phyloP scores from a whole-genome alignment of 2,113 vertebrate species.

The Caloenas nicobarica region DNA sequence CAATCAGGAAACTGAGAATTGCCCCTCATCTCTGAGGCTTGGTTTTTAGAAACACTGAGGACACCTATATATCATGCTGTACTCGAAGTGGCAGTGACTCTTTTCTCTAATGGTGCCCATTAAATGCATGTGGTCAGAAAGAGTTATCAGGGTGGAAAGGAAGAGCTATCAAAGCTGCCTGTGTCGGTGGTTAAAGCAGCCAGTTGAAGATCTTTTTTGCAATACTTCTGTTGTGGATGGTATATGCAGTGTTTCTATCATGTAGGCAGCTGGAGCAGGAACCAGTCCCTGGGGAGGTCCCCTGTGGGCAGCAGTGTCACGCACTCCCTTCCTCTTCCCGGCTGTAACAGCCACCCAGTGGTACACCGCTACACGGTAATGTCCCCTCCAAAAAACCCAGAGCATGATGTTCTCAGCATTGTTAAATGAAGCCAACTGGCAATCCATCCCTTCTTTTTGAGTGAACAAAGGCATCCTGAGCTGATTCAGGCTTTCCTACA shows the following conservation, averaged over 20 bases:
- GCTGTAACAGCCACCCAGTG: background rate
- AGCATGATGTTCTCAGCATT: background rate
- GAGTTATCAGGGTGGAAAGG: background rate
- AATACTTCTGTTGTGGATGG: background rate
- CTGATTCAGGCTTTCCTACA: background rate
- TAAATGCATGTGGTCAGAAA: background rate
- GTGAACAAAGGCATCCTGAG: background rate
- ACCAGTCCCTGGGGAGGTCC: background rate
- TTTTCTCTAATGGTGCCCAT: background rate
- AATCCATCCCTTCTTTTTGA: background rate
- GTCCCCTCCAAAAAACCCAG: background rate
- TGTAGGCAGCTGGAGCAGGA: background rate
- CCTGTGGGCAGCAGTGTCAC: background rate
- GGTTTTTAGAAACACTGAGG: background rate
- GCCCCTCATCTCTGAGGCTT: background rate
- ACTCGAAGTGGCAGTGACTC: background rate
- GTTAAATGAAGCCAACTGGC: background rate
- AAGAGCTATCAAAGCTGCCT: background rate
- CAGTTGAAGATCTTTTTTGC: background rate
- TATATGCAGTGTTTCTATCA: background rate
- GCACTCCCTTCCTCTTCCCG: background rate
- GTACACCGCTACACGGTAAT: background rate
- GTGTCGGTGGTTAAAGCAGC: background rate
- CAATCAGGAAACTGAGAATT: background rate
- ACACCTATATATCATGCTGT: background rate